phyloP scores from a whole-genome alignment of 2,797 vertebrate species.

The Myiotriccus ornatus region DNA sequence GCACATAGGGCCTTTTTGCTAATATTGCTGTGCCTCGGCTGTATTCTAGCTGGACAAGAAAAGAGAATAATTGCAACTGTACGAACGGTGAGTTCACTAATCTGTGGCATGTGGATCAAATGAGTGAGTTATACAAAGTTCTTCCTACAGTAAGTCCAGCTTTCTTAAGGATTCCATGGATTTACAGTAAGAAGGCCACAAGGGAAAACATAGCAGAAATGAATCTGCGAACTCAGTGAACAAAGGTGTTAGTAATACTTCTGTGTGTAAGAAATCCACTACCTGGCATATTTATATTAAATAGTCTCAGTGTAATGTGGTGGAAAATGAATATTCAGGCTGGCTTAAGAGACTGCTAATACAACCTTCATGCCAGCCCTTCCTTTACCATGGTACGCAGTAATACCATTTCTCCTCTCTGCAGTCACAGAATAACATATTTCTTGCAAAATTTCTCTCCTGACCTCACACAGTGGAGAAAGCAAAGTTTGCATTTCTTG shows the following conservation, averaged over 20 bases:
- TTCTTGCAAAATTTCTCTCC: not conserved
- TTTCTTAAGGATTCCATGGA: not conserved
- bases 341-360: not conserved
- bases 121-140: not conserved
- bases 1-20: not conserved
- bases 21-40: not conserved
- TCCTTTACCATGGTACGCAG: not conserved
- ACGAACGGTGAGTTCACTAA: not conserved
- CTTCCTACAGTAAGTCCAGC: not conserved
- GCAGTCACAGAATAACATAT: not conserved
- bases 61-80: not conserved
- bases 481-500: not conserved
- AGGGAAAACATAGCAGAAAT: constrained; percentile 2
- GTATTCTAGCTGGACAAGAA: not conserved
- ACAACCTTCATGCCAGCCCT: not conserved
- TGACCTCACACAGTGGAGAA: not conserved
- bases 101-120: not conserved
- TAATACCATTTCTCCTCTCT: not conserved
- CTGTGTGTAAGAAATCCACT: not conserved
- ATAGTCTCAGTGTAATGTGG: not conserved
- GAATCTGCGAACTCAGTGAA: not conserved
- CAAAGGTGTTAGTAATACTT: not conserved
- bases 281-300: not conserved
- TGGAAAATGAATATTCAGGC: not conserved
- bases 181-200: not conserved